Base-by-base conservation (phyloP, 1,140 invertebrate species). In the Heterodera schachtii region DNA sequence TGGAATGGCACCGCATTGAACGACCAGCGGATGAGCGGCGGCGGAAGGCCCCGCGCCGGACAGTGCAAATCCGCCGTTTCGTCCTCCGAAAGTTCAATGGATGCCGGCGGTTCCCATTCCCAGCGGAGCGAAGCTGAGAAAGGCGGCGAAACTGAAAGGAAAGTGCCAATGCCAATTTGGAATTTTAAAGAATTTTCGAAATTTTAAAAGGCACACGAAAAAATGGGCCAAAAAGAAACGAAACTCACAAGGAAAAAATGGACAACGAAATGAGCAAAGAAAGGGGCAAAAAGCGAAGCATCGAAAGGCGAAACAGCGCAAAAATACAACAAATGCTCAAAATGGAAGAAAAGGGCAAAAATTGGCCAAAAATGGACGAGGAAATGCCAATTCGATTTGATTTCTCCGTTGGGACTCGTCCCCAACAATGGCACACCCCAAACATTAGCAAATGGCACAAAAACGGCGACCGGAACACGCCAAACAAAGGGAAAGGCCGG, bases 11-110 rank as follows among this genome's bases (percentile, higher is more conserved):
- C 84, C 92, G 97, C 96, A 92, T 99, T 98, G 90, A 97, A 94
- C 77, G 96, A 97, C 97, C 97, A 99, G 86, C 95, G 93, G 74
- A 98, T 95, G 82, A 94, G 93, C 0, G 97, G 97, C 75, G 94
- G 92, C 0, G 97, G 97, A 3, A 93, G 93, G 81, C 96, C 97
- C 9, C 92, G 93, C 0, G 97, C 97, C 80, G 93, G 92, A 91
- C 97, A 99, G 70, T 92, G 91, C 87, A 99, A 96, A 83, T 93
- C 93, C 0, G 94, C 94, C 11, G 93, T 94, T 90, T 97, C 96
- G 73, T 94, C 95, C 91, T 98, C 96, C 19, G 96, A 95, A 5
- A 94, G 94, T 86, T 95, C 95, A 71, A 94, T 92, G 83, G 95
- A 93, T 89, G 95, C 93, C 2, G 96, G 96, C 89, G 96, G 94